Evolutionary conservation across 2,113 vertebrate species (phyloP).

Genomic region (Bombycilla garrulus): DNA sequence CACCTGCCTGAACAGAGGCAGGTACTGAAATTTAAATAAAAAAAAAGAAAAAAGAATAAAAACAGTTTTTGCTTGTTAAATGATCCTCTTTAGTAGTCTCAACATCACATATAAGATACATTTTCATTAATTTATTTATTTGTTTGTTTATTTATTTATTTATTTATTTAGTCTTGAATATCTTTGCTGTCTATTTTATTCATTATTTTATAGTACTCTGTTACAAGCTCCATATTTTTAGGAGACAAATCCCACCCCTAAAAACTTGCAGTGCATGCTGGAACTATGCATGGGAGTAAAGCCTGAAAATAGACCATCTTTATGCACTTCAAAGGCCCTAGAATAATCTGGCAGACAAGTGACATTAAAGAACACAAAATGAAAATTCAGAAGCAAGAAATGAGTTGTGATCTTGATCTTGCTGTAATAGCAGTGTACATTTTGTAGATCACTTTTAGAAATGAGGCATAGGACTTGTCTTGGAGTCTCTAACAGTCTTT

Average conservation of each 20-base stretch:
- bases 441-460: not conserved
- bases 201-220: not conserved
- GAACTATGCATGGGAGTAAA: not conserved
- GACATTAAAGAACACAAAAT: not conserved
- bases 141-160: no score
- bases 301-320: slow-evolving; percentile 1
- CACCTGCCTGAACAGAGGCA: not conserved
- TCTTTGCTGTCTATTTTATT: not conserved
- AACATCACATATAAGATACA: not conserved
- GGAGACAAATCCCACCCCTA: not conserved
- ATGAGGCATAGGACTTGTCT: not conserved
- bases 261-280: not conserved
- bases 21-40: not conserved
- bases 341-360: not conserved
- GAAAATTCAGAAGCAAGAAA: not conserved
- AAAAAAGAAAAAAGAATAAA: not conserved
- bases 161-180: not conserved
- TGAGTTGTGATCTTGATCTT: not conserved
- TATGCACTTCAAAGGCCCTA: not conserved
- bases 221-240: not conserved
- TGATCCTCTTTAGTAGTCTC: not conserved
- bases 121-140: not conserved
- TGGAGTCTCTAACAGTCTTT: not conserved
- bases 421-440: not conserved
- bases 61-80: not conserved